phyloP scores from a whole-genome alignment of 2,113 vertebrate species.

The Pristiophorus japonicus region DNA sequence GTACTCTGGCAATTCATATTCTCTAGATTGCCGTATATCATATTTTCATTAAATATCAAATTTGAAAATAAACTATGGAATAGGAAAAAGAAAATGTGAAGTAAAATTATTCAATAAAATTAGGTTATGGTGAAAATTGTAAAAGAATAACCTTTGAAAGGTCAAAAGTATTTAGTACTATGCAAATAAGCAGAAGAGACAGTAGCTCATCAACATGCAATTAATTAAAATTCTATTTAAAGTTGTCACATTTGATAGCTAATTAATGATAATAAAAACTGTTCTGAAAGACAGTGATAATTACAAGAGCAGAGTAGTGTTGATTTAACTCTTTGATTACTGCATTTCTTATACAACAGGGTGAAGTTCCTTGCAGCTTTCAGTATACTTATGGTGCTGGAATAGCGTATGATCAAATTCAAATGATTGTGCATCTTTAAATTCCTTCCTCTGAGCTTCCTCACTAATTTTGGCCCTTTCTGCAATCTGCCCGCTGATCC shows the following conservation, averaged over 20 bases:
- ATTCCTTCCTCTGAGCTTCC: neutral
- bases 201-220: constrained; percentile 9
- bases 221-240: constrained; percentile 32
- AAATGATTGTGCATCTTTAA: neutral
- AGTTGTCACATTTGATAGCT: constrained; percentile 19
- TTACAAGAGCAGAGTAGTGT: neutral
- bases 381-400: neutral
- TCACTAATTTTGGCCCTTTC: neutral
- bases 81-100: neutral
- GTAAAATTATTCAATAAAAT: neutral
- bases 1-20: neutral
- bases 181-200: constrained; percentile 10
- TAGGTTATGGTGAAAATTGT: neutral
- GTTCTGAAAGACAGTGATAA: constrained; percentile 22
- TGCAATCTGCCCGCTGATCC: neutral
- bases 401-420: neutral
- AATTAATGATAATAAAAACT: constrained; percentile 33
- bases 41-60: neutral
- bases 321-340: neutral
- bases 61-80: neutral
- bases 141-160: neutral
- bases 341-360: neutral
- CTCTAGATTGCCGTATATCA: neutral
- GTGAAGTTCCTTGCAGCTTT: neutral
- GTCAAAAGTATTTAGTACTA: constrained; percentile 20